Base-by-base conservation (phyloP, 2,113 vertebrate species). In the Thalassarche chlororhynchos region DNA sequence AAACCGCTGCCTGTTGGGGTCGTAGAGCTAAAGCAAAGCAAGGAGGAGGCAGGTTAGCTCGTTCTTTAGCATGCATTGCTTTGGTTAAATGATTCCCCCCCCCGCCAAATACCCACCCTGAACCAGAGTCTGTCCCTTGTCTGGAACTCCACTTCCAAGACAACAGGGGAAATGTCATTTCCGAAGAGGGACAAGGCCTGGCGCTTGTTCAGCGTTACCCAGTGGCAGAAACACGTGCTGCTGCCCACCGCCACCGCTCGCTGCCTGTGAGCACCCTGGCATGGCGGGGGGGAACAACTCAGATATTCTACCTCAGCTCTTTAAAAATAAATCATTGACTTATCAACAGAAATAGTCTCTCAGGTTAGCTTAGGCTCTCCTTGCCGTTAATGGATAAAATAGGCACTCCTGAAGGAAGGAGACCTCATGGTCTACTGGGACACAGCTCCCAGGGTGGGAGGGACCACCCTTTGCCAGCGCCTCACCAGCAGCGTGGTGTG, bases 111-210 rank as follows among this genome's bases (percentile, higher is more conserved):
- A 82, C 86, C 61, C 70, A 97, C 96, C 76, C 80, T 97, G 93
- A 98, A 98, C 25, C 83, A 51, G 8, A 98, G 78, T 20, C 87
- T 74, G 69, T 98, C 76, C 38, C 55, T 75, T 4, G 85, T 97
- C 79, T 96, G 90, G 84, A 97, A 93, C 82, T 98, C 96, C 75
- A 95, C 89, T 78, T 97, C 95, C 55, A 97, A 31, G 62, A 54
- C 14, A 2, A 97, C 0, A 0, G 90, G 85, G 32, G 90, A 97
- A 91, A 97, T 90, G 68, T 95, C 93, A 46, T 93, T 91, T 74
- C 87, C 81, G 0, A 97, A 97, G 46, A 96, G 83, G 20, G 84
- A 92, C 70, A 91, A 32, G 38, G 55, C 4, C 36, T 91, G 95
- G 65, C 23, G 60, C n/a, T 95, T 97, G 64, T 32, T 91, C 83